Evolutionary conservation across 2,113 vertebrate species (phyloP).

Genomic region (Sturnus vulgaris): DNA sequence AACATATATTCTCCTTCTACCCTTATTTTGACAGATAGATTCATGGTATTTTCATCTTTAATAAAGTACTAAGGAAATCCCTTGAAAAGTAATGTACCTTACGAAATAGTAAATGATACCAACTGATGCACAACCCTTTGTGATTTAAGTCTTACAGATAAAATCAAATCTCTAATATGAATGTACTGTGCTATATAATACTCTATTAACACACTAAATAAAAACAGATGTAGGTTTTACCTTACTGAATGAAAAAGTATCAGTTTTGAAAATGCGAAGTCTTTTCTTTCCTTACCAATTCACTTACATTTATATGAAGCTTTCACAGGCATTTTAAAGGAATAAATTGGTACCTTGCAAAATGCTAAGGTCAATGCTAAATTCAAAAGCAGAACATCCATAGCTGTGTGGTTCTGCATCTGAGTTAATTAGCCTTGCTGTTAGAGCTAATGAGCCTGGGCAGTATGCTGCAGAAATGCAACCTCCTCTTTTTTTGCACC

Average conservation of each 20-base stretch:
- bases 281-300: neutral
- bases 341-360: neutral
- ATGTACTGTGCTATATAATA: neutral
- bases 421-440: neutral
- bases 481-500: neutral
- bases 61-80: constrained; percentile 13
- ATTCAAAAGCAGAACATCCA: neutral
- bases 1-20: neutral
- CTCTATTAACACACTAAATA: constrained; percentile 38
- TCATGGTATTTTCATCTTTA: constrained; percentile 7
- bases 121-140: constrained; percentile 40
- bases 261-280: neutral
- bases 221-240: neutral
- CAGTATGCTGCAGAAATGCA: neutral
- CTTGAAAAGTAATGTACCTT: constrained; percentile 36
- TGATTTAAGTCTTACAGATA: neutral
- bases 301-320: neutral
- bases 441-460: neutral
- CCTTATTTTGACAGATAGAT: neutral
- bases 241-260: neutral
- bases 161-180: constrained; percentile 46
- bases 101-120: constrained; percentile 37
- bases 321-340: neutral
- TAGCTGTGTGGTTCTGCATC: neutral
- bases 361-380: neutral